Percentiles rank a stretch among this genome's conserved stretches.
Conservation (phyloP, 2,113 vertebrate genomes). For the Grantiella picta region DNA sequence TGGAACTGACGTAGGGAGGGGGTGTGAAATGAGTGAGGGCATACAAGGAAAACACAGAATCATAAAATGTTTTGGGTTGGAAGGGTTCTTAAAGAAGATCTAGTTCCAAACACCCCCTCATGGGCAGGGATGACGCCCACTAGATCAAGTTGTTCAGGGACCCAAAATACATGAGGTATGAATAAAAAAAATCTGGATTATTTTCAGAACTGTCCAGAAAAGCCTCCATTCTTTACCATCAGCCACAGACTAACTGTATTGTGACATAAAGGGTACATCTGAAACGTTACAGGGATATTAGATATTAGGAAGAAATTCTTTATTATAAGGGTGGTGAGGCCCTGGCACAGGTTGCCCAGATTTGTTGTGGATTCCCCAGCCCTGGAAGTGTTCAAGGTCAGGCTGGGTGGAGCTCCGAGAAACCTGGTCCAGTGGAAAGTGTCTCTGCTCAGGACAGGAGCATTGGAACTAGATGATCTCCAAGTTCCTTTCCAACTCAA, state of each 20-base stretch:
- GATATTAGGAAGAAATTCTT: background rate
- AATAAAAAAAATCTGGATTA: background rate
- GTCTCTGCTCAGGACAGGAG: background rate
- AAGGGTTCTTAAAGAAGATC: background rate
- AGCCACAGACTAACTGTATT: background rate
- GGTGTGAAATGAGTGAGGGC: background rate
- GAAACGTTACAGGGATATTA: fast-evolving
- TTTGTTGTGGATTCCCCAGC: background rate
- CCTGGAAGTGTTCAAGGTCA: background rate
- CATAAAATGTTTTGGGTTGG: background rate
- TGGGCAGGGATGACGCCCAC: background rate
- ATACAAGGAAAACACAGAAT: background rate
- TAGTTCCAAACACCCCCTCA: background rate
- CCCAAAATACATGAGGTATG: background rate
- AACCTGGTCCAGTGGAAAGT: background rate
- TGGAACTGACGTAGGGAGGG: background rate
- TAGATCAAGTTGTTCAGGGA: background rate
- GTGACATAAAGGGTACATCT: background rate
- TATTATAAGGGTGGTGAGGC: background rate
- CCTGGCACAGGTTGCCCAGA: background rate
- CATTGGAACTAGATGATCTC: background rate
- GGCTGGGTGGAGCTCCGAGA: background rate
- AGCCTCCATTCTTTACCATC: background rate
- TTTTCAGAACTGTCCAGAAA: background rate
- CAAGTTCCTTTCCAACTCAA: background rate